Base-by-base conservation (phyloP, 2,797 vertebrate genomes). In the Mallotus villosus region DNA sequence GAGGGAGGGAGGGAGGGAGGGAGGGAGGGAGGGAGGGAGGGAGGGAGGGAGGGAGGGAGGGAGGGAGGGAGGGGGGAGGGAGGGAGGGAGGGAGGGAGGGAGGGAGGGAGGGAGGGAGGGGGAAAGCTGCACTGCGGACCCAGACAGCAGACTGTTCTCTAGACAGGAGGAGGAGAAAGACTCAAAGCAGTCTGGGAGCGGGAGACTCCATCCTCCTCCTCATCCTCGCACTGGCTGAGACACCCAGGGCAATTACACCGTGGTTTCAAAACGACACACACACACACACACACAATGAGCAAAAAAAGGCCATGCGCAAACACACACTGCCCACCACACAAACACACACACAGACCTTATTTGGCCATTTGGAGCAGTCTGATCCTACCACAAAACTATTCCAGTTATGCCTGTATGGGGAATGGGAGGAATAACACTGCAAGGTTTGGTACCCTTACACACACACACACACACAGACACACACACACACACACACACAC, bases 71-170 rank as follows among this genome's bases (percentile, higher is more conserved):
- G 71, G 53, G 16, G 90, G 90, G 90, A 46, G 67, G 32, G 57
- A 75, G 34, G 94, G 92, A 91, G 92, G 58, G 81, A 85, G 86
- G 88, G 88, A 57, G 92, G 90, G 58, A 80, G 85, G 86, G 88
- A 88, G 57, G 74, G 81, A 86, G 89, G 60, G 60, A 70, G 16
- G 17, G 21, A 21, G 14, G n/a, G 29, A n/a, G 17, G 37, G 21
- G 53, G 22, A 41, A 57, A 58, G 29, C 70, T 65, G 70, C 70
- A 72, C 19, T 72, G 62, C 51, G 27, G 70, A 64, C 59, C 37
- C 27, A 63, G 62, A 64, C 62, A 57, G 60, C n/a, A 49, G 55
- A 58, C 55, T 65, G 53, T 46, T 65, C 62, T 63, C 69, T 12
- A 49, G 67, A 63, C 22, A 57, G 21, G 29, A 2, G 73, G 68